These are phyloP conservation scores for Eidolon helvum DNA, from an alignment of 2,113 vertebrate species.

Conservation along the genomic window DNA sequence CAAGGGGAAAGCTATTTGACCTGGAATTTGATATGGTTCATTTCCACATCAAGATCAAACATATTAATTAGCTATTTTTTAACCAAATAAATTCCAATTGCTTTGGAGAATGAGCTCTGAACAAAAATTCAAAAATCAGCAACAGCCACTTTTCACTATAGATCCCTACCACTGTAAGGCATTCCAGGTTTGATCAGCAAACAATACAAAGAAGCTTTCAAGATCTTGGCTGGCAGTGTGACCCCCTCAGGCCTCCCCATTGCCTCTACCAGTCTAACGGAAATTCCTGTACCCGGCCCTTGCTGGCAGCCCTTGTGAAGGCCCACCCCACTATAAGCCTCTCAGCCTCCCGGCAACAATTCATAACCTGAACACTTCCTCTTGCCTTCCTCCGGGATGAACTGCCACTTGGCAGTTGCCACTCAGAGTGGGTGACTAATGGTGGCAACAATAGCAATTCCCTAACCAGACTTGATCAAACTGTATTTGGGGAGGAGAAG, in stretches of 20 bases:
- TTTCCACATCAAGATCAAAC: conserved; percentile 69
- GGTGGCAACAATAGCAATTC: background rate
- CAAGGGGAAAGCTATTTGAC: conserved; percentile 29
- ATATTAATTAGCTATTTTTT: conserved; percentile 61
- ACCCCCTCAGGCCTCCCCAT: background rate
- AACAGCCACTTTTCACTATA: background rate
- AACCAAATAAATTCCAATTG: conserved; percentile 36
- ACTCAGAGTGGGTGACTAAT: background rate
- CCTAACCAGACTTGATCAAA: background rate
- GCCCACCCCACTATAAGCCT: background rate
- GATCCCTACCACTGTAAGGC: background rate
- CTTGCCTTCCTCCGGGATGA: background rate
- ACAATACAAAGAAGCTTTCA: background rate
- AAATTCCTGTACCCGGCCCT: background rate
- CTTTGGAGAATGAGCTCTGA: background rate
- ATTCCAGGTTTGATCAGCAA: background rate
- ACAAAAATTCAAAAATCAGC: background rate
- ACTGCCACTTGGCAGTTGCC: background rate
- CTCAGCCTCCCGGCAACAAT: background rate
- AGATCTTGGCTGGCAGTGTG: background rate
- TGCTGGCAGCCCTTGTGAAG: background rate
- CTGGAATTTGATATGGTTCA: conserved; percentile 46
- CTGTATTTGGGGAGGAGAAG: background rate
- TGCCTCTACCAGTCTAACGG: background rate
- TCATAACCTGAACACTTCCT: conserved; percentile 27